Base-by-base conservation (phyloP, 2,888 invertebrate species). In the Polyommatus icarus region DNA sequence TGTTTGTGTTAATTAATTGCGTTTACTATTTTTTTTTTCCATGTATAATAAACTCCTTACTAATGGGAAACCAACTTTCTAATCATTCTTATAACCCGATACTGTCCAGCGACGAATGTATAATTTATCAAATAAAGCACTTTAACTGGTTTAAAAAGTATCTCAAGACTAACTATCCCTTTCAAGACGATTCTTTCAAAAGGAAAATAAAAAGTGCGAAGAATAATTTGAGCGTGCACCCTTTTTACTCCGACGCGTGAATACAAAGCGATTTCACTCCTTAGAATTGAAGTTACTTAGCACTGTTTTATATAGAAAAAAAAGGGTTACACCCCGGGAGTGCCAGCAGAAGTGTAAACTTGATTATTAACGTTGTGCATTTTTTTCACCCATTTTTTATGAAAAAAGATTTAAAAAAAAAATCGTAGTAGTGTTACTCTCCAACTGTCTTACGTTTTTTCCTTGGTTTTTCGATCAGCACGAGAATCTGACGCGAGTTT, bases 251-350 rank as follows among this genome's bases (percentile, higher is more conserved):
- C 46, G 40, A 46, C 73, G 73, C 73, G 40, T 46, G 40, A 73
- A 50, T 73, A 73, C 73, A 73, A 73, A 73, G 40, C 40, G 24
- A 46, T 73, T 72, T 36, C 4, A 18, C 46, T 73, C 12, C 10
- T 73, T 40, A 46, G 40, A 73, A 46, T 24, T 73, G 40, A 15
- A 46, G 73, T 73, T 73, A 29, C 67, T 67, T 67, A 67, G 67
- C 29, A 67, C 46, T 46, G 40, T 72, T 46, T 73, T 32, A 32
- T 3, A 24, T 73, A 46, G 20, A 20, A 20, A 20, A 72, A n/a
- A n/a, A n/a, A n/a, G n/a, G n/a, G n/a, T n/a, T n/a, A n/a, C n/a
- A n/a, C n/a, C n/a, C n/a, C n/a, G n/a, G n/a, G n/a, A n/a, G n/a
- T n/a, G n/a, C n/a, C n/a, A n/a, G n/a, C n/a, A n/a, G n/a, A n/a